Percentiles rank a stretch among this genome's conserved stretches.
Conservation (phyloP, 1,140 invertebrate species). For the Drosophila sp. region DNA sequence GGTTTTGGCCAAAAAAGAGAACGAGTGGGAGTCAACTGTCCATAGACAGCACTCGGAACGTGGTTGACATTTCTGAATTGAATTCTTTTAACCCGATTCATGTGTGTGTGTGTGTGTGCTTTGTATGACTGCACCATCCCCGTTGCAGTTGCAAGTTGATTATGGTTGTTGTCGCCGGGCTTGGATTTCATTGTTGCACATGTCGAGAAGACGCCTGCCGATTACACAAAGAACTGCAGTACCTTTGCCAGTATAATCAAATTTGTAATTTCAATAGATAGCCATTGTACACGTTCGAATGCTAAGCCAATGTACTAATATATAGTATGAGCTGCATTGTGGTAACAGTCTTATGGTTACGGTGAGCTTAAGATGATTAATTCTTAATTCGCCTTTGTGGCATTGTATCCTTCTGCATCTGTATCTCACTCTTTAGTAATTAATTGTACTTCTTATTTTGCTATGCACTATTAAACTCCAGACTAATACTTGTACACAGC, state of each 20-base stretch:
- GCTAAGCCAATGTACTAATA: constrained; percentile 17
- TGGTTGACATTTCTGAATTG: constrained; percentile 59
- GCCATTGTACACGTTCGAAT: constrained; percentile 16
- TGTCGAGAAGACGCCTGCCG: neutral
- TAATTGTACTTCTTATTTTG: constrained; percentile 14
- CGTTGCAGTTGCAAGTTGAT: constrained; percentile 38
- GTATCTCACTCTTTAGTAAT: neutral
- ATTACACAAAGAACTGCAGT: constrained; percentile 27
- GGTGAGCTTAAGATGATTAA: constrained; percentile 8
- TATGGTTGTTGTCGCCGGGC: constrained; percentile 46
- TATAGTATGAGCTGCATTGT: neutral
- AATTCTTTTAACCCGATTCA: constrained; percentile 49
- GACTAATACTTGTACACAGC: no score
- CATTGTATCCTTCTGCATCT: neutral
- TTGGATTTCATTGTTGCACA: constrained; percentile 54
- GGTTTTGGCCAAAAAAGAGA: constrained; percentile 51
- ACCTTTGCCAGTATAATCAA: constrained; percentile 26
- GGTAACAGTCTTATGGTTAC: neutral
- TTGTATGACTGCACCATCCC: constrained; percentile 38
- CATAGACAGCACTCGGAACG: constrained; percentile 14
- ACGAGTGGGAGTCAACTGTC: neutral
- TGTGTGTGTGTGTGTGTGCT: constrained; percentile 2
- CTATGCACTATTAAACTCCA: constrained; percentile 12
- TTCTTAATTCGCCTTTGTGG: neutral
- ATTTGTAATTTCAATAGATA: constrained; percentile 44